These are phyloP conservation scores for Eilema griseolum DNA, from an alignment of 2,888 invertebrate species.

Conservation along the genomic window DNA sequence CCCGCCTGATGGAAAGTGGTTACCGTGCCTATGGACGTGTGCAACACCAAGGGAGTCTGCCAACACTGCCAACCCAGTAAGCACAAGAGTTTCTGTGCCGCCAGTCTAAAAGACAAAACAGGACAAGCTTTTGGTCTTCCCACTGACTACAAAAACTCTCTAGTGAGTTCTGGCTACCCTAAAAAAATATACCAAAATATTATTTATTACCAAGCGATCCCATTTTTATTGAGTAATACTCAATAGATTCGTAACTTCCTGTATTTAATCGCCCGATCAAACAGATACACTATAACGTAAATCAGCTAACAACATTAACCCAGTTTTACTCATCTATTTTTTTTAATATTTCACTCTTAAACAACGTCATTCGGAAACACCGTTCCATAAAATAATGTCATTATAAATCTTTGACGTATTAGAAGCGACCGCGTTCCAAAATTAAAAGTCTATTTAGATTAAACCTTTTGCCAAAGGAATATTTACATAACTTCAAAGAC, in stretches of 20 bases:
- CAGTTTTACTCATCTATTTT: neutral
- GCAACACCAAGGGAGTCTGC: no score
- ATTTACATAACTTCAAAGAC: constrained; percentile 5
- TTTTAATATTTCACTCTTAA: neutral
- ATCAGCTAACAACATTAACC: neutral
- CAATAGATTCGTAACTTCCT: neutral
- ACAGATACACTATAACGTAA: neutral
- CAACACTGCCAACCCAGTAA: no score
- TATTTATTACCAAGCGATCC: no score
- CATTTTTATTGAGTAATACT: no score
- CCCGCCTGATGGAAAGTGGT: no score
- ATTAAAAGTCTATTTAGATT: neutral
- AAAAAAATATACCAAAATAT: no score
- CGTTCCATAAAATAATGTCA: neutral
- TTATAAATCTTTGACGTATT: neutral
- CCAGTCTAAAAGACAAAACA: no score
- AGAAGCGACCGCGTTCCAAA: neutral
- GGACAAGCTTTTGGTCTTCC: no score
- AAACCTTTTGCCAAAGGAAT: neutral
- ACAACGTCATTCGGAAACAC: neutral
- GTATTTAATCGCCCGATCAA: neutral
- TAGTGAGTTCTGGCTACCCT: no score
- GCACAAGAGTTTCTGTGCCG: no score
- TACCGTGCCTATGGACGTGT: no score
- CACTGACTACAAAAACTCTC: no score